Evolutionary conservation across 2,797 vertebrate genomes (phyloP).

Genomic region (Jordanella pulchra): DNA sequence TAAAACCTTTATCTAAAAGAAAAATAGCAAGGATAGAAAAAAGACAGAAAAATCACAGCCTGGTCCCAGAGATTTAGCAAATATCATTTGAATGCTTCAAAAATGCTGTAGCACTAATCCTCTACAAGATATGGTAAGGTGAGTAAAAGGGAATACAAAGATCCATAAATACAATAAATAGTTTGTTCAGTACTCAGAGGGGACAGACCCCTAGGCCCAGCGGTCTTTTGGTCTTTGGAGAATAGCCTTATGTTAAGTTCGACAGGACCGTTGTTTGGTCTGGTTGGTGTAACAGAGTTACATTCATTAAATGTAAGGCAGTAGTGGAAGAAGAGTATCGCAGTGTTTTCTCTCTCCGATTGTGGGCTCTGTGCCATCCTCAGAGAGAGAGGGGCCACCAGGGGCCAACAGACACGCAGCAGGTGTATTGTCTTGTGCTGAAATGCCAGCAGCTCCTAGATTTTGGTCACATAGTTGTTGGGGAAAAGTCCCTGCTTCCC

Average conservation of each 20-base stretch:
- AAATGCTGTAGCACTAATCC: conserved; percentile 66
- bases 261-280: conserved; percentile 42
- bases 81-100: conserved; percentile 68
- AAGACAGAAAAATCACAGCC: conserved; percentile 59
- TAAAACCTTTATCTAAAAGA: conserved; percentile 60
- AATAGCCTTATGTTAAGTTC: conserved; percentile 47
- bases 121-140: conserved; percentile 64
- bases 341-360: conserved; percentile 37
- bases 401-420: conserved; percentile 38
- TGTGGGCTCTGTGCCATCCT: conserved; percentile 27
- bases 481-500: conserved; percentile 98
- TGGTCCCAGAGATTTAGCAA: conserved; percentile 72
- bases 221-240: conserved; percentile 54
- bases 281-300: conserved; percentile 42
- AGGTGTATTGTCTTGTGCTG: conserved; percentile 24
- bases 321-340: conserved; percentile 43
- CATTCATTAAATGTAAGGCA: conserved; percentile 50
- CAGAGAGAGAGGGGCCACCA: conserved; percentile 25
- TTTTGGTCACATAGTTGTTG: conserved; percentile 97
- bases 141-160: conserved; percentile 62
- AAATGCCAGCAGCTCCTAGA: conserved; percentile 77
- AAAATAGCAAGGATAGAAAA: conserved; percentile 24
- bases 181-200: conserved; percentile 83
- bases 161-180: conserved; percentile 99
- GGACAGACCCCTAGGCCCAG: conserved; percentile 66